Evolutionary conservation across 92 coral and sea anemone species (phyloP), one percentile per base, ranked within the genome.

Genomic region (Parazoanthus atlanticus): DNA sequence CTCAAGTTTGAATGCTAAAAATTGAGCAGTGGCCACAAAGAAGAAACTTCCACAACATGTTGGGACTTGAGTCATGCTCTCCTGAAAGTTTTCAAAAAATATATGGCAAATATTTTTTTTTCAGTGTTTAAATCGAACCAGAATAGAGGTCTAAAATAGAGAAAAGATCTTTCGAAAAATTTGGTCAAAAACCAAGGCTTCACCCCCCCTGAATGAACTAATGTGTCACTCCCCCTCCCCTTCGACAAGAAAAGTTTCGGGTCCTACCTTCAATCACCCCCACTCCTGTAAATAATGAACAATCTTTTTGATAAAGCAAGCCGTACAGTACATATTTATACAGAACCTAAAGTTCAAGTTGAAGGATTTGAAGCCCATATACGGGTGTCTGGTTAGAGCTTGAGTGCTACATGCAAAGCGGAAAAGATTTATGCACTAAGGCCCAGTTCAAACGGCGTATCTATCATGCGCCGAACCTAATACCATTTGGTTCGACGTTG

Each of bases 221-320:
- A 36, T 26, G 76, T 71, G 76, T 71, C 76, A 71, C 76, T 71
- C 76, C 76, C 76, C 76, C 12, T 71, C 76, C 76, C 76, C 76
- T 71, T 34, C 40, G n/a, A 71, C 31, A 71, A 26, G 76, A 71
- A 71, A 71, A 71, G 40, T 71, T 71, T 65, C 31, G 28, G 76
- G 76, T 34, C 36, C 76, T 71, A 26, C 76, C 40, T 71, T 71
- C 76, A 71, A 71, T 26, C 76, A 71, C 36, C 36, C 28, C 76
- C 76, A 71, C 76, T 71, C 31, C 76, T 71, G 76, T 71, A 71
- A 71, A 71, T 71, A 71, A 71, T 71, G 76, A 71, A 71, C 76
- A 26, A 26, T 71, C 76, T 71, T 71, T 71, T 71, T 71, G 38
- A 71, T 71, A 34, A 71, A 71, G 11, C 76, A 71, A 71, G n/a